phyloP scores from a whole-genome alignment of 2,797 vertebrate genomes.

The Apogon talboti region DNA sequence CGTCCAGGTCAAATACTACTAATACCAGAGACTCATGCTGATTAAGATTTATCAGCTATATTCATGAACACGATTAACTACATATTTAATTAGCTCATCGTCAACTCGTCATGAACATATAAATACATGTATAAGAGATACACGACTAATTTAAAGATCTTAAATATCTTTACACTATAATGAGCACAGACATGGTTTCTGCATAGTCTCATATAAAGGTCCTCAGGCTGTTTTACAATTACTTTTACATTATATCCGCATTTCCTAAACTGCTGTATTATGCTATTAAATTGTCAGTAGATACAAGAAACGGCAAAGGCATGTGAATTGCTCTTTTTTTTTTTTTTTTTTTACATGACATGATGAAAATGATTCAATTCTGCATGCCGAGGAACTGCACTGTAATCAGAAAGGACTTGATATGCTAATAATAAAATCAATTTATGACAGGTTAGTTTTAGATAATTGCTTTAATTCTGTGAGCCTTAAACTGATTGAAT shows the following conservation, averaged over 20 bases:
- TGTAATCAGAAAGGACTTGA: conserved; percentile 52
- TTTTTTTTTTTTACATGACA: conserved; percentile 44
- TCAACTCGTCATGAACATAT: background rate
- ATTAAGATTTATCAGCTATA: conserved; percentile 63
- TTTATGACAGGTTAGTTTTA: conserved; percentile 65
- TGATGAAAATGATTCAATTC: conserved; percentile 43
- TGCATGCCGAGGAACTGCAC: conserved; percentile 18
- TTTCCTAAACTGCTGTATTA: conserved; percentile 47
- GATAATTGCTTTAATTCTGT: conserved; percentile 54
- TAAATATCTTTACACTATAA: conserved; percentile 5
- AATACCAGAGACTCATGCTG: conserved; percentile 53
- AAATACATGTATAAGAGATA: too few species aligned
- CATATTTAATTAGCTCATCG: background rate
- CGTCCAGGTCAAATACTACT: conserved; percentile 64
- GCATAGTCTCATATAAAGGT: conserved; percentile 28
- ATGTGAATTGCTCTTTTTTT: conserved; percentile 45
- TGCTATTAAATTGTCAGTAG: conserved; percentile 58
- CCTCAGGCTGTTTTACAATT: conserved; percentile 39
- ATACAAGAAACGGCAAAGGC: conserved; percentile 45
- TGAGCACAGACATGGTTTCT: conserved; percentile 29
- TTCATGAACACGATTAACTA: conserved; percentile 23
- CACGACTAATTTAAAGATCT: conserved; percentile 1
- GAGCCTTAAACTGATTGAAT: conserved; percentile 63
- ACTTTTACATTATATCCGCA: conserved; percentile 43
- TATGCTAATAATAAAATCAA: conserved; percentile 62